Evolutionary conservation across 2,797 vertebrate genomes (phyloP), one percentile per base, ranked within the genome.

Genomic region (Capromys pilorides): DNA sequence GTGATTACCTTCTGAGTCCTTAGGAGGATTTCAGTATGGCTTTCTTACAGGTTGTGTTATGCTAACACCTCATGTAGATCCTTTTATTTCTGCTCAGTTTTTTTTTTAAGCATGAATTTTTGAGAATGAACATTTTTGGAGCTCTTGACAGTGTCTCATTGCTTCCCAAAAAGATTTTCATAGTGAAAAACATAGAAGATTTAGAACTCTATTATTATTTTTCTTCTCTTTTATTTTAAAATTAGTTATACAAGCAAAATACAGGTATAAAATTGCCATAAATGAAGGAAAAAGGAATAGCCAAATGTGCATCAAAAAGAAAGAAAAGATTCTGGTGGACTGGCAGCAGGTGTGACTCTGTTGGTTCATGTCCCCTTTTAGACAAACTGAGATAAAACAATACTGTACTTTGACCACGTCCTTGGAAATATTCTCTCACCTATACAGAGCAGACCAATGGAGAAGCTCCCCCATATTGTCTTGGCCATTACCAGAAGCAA

Each of bases 81-180:
- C 41, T 62, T 86, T 80, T 77, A 59, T 33, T 91, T 82, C 36
- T 78, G 78, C 64, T n/a, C 21, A 88, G 0, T 66, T 69, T 33
- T 6, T n/a, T 71, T 81, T 82, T 64, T 93, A 82, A 87, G 39
- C 22, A 33, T 89, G 85, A 36, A 73, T 78, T 88, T 94, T 62
- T 85, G 51, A 67, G 19, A 41, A 80, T 33, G 59, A 77, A 49
- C 31, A 64, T n/a, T 77, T 87, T 92, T 69, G 62, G 77, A 57
- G 41, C 24, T 89, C 67, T 93, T 86, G 69, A 79, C 54, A 83
- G 49, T 33, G 49, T 79, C 67, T 92, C 19, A 69, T 1, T 90
- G 21, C 57, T 94, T 92, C 61, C 39, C 64, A 77, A 39, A 93
- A 88, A 10, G 39, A 49, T 81, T 92, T 92, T 75, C 80, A 36